These are phyloP conservation scores for Nasua narica DNA, from an alignment of 2,797 vertebrate species.

Conservation along the genomic window DNA sequence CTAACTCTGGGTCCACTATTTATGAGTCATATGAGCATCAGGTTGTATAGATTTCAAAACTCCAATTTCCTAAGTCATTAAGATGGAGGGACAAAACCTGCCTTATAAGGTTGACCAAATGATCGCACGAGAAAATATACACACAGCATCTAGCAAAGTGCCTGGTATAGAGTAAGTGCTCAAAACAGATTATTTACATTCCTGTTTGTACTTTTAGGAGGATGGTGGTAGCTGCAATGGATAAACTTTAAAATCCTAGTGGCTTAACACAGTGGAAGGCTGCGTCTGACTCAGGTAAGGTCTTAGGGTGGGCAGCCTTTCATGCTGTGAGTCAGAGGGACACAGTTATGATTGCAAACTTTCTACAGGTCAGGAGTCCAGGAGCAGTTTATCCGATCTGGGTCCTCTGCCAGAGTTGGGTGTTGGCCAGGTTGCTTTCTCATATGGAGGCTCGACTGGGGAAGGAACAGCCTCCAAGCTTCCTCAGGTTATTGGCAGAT, in stretches of 20 bases:
- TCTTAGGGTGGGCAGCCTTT: too few species aligned
- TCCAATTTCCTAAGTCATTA: background rate
- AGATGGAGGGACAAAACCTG: background rate
- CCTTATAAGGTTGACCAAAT: background rate
- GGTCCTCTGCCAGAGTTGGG: background rate
- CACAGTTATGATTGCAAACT: rapidly evolving
- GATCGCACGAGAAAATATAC: background rate
- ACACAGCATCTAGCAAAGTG: background rate
- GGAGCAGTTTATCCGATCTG: background rate
- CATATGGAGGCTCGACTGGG: background rate
- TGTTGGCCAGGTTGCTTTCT: background rate
- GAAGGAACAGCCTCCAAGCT: rapidly evolving
- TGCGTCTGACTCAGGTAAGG: background rate
- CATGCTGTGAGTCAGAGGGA: background rate
- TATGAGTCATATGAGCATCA: background rate
- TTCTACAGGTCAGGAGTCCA: background rate
- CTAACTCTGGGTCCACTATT: background rate
- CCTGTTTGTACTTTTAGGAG: background rate
- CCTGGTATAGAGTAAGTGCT: rapidly evolving
- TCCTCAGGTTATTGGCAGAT: background rate
- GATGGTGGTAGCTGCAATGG: background rate
- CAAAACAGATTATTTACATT: background rate
- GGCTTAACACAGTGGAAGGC: background rate
- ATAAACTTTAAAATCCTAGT: background rate
- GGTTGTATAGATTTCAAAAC: background rate